phyloP scores from a whole-genome alignment of 2,113 vertebrate genomes.

The Calonectris borealis region DNA sequence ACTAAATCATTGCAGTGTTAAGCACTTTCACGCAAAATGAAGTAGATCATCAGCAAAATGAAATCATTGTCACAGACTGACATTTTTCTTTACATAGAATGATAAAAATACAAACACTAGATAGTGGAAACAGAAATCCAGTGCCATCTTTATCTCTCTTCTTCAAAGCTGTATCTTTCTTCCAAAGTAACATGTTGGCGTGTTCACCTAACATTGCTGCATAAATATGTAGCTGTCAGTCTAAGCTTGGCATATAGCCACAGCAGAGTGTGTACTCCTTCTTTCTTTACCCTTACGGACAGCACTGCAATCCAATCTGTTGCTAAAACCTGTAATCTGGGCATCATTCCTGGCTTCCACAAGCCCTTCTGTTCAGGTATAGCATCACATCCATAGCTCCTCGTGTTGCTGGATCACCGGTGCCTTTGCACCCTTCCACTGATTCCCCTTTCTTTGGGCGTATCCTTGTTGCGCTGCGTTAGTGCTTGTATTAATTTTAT shows the following conservation, averaged over 20 bases:
- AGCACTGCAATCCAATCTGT: neutral
- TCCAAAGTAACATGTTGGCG: neutral
- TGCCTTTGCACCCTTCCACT: neutral
- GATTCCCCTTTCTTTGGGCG: accelerated
- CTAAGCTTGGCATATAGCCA: neutral
- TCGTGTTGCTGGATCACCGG: neutral
- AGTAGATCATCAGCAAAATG: conserved; percentile 14
- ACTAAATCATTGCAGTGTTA: neutral
- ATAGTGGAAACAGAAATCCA: conserved; percentile 10
- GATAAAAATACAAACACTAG: conserved; percentile 41
- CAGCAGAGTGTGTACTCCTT: neutral
- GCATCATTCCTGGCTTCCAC: neutral
- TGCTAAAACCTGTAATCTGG: neutral
- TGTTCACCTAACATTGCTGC: neutral
- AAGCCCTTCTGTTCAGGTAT: neutral
- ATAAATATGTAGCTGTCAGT: neutral
- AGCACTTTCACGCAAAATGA: conserved; percentile 5
- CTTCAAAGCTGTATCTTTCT: conserved; percentile 15
- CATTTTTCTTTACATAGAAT: neutral
- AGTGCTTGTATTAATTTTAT: neutral
- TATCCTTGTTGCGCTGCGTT: neutral
- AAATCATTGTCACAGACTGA: neutral
- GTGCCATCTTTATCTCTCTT: conserved; percentile 7
- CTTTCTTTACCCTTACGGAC: neutral
- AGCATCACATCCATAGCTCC: neutral